A percentile compares a stretch with the other conserved stretches of the same genome.
phyloP scores from a whole-genome alignment of 2,888 invertebrate species.

The Aplocera efformata region DNA sequence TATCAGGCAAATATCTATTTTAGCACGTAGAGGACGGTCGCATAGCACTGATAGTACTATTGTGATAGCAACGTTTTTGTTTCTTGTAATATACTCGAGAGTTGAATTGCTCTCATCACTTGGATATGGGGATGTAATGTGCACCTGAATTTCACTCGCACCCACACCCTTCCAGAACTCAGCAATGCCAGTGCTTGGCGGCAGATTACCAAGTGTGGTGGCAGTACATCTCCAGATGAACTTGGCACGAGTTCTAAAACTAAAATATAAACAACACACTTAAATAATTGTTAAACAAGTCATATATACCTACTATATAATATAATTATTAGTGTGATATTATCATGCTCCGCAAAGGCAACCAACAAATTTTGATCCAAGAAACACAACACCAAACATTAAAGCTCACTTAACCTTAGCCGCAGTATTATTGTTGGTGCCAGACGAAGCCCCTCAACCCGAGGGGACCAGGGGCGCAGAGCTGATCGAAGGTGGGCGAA shows the following conservation, averaged over 20 bases:
- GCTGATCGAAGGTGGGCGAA: conserved; percentile 76
- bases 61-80: conserved; percentile 11
- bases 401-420: conserved; percentile 61
- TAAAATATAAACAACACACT: too few species aligned
- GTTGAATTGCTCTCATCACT: too few species aligned
- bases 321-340: too few species aligned
- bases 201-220: too few species aligned
- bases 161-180: too few species aligned
- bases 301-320: too few species aligned
- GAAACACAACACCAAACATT: conserved; percentile 53
- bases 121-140: too few species aligned
- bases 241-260: too few species aligned
- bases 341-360: neutral
- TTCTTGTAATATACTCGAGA: neutral
- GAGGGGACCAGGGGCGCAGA: conserved; percentile 46
- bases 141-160: too few species aligned
- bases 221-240: too few species aligned
- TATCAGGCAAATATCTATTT: conserved; percentile 36
- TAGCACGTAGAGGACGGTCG: conserved; percentile 17
- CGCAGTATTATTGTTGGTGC: conserved; percentile 60
- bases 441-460: conserved; percentile 62
- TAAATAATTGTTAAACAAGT: too few species aligned
- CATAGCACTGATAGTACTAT: conserved; percentile 14
- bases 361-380: conserved; percentile 14
- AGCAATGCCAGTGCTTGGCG: too few species aligned